These are phyloP conservation scores for Drosophila parthenogenetica DNA, from an alignment of 2,888 invertebrate species.

Conservation along the genomic window DNA sequence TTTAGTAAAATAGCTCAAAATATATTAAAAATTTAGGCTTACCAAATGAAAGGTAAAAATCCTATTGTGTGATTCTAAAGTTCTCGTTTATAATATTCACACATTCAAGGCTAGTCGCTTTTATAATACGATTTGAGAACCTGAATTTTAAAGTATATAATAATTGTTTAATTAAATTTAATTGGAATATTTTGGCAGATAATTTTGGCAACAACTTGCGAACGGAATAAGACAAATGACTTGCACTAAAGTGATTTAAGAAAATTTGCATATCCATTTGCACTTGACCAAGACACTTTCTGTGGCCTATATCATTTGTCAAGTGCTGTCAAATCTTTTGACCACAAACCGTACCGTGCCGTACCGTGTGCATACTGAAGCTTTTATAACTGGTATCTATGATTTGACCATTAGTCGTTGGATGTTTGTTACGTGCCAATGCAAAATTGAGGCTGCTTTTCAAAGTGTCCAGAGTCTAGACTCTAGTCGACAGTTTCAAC, in stretches of 20 bases:
- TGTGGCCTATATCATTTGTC: constrained; percentile 57
- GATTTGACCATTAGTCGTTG: constrained; percentile 56
- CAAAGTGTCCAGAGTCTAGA: constrained; percentile 48
- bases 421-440: constrained; percentile 54
- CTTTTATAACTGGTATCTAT: constrained; percentile 32
- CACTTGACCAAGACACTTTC: constrained; percentile 12
- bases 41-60: no score
- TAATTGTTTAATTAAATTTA: constrained; percentile 18
- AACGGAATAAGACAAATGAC: constrained; percentile 19
- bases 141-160: background rate
- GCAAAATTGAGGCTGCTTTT: constrained; percentile 57
- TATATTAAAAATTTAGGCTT: no score
- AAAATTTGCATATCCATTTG: constrained; percentile 39
- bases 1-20: no score
- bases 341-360: constrained; percentile 30
- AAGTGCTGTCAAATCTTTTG: constrained; percentile 54
- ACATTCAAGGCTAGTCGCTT: no score
- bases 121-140: background rate
- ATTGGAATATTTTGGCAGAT: constrained; percentile 14
- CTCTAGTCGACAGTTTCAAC: constrained; percentile 12
- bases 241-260: constrained; percentile 14
- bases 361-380: background rate
- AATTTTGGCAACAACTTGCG: background rate
- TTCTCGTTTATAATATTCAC: no score
- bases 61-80: no score